Conservation (phyloP, 1,140 invertebrate species). For the Macrotrachela quadricornifera region DNA sequence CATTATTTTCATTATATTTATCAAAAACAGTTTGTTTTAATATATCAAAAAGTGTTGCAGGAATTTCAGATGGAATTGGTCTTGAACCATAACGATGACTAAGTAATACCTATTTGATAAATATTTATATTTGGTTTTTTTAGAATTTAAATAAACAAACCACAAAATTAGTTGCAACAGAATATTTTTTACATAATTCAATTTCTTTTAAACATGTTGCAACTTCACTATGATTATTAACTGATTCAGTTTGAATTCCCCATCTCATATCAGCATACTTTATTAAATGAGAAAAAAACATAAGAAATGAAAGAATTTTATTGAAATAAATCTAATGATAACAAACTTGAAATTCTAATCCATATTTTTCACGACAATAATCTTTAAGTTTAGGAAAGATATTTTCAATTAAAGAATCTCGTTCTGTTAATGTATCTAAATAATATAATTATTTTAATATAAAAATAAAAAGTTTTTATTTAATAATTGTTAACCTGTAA, state of each 20-base stretch:
- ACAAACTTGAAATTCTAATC: conserved; percentile 22
- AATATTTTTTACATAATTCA: conserved; percentile 6
- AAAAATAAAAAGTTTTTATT: background rate
- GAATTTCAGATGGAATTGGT: conserved; percentile 31
- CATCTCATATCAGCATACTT: conserved; percentile 12
- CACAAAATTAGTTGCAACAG: conserved; percentile 8
- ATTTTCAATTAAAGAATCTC: conserved; percentile 14
- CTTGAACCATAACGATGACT: conserved; percentile 32
- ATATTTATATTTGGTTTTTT: no score
- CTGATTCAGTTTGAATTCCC: conserved; percentile 11
- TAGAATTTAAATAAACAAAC: background rate
- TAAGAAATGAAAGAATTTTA: background rate
- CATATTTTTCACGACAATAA: conserved; percentile 17
- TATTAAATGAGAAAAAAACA: background rate
- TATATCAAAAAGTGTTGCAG: background rate
- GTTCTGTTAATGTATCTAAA: conserved; percentile 4
- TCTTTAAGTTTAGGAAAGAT: conserved; percentile 19
- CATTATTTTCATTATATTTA: background rate
- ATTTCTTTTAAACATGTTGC: conserved; percentile 9
- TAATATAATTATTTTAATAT: background rate
- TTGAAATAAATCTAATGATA: conserved; percentile 1
- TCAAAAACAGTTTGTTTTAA: no score
- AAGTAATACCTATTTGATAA: background rate
- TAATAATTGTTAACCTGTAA: background rate
- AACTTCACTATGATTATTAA: conserved; percentile 3